These are phyloP conservation scores for Eristalinus aeneus DNA, from an alignment of 2,888 invertebrate genomes.

Conservation along the genomic window DNA sequence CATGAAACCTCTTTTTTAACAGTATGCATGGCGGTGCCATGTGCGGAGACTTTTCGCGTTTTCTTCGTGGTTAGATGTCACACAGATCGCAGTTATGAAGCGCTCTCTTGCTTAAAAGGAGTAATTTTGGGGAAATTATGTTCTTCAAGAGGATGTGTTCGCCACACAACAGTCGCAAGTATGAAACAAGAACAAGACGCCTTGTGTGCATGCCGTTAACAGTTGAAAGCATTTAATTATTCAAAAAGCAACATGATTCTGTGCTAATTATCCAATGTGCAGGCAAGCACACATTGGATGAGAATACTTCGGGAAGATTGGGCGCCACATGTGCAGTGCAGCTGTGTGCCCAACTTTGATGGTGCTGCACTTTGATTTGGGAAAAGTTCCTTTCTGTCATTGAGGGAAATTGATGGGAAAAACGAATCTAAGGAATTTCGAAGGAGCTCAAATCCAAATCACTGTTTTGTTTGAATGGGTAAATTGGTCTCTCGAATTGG, in stretches of 20 bases:
- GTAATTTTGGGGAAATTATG: constrained; percentile 42
- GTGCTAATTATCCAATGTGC: constrained; percentile 44
- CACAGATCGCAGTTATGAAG: constrained; percentile 1
- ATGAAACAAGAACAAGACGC: constrained; percentile 1
- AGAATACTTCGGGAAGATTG: neutral
- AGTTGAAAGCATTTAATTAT: constrained; percentile 63
- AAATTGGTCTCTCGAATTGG: too few species aligned
- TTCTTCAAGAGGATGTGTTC: neutral
- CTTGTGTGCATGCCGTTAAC: constrained; percentile 44
- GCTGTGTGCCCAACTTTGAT: too few species aligned
- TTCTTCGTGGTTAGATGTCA: constrained; percentile 1
- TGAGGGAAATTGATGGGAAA: too few species aligned
- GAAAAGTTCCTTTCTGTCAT: too few species aligned
- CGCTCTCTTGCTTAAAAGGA: neutral
- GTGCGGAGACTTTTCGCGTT: neutral
- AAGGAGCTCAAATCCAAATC: too few species aligned
- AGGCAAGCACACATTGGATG: neutral
- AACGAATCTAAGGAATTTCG: too few species aligned
- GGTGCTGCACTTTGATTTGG: too few species aligned
- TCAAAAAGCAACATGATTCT: constrained; percentile 55
- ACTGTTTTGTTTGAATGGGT: too few species aligned
- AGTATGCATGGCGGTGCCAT: neutral
- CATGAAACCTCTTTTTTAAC: neutral
- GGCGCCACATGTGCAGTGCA: too few species aligned
- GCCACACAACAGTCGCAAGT: neutral